Percentiles rank a stretch among this genome's conserved stretches.
Conservation (phyloP, 2,113 vertebrate genomes). For the Tamias sibiricus region DNA sequence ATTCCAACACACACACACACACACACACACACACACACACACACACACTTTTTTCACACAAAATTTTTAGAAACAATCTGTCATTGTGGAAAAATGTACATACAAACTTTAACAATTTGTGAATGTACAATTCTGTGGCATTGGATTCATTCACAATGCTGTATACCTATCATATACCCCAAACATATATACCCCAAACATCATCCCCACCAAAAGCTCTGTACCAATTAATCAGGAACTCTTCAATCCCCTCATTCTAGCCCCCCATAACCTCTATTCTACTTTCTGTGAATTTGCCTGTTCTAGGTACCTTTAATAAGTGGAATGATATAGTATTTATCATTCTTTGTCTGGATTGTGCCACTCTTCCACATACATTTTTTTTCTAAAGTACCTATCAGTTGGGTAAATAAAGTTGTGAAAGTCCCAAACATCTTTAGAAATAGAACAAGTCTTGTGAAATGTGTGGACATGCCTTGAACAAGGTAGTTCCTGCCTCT, state of each 20-base stretch:
- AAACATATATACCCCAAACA: not conserved
- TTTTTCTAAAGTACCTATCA: not conserved
- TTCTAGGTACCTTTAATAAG: not conserved
- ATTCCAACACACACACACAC: not conserved
- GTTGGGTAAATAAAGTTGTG: constrained; percentile 13
- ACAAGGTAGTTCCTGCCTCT: not conserved
- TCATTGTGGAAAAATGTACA: not conserved
- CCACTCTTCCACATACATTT: not conserved
- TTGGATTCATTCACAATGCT: not conserved
- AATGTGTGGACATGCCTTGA: not conserved
- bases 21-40: not conserved
- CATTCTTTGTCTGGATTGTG: not conserved
- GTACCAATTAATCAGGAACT: not conserved
- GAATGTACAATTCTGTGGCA: not conserved
- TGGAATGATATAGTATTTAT: not conserved
- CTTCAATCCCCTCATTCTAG: accelerated
- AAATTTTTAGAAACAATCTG: not conserved
- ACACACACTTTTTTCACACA: not conserved
- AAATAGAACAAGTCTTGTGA: constrained; percentile 38
- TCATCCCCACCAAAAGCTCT: not conserved
- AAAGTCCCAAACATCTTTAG: constrained; percentile 24
- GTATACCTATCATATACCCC: not conserved
- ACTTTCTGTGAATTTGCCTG: not conserved
- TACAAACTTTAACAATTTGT: not conserved
- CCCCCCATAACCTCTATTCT: not conserved